Evolutionary conservation across 1,140 invertebrate species (phyloP).

Genomic region (Tetramorium simillimum): DNA sequence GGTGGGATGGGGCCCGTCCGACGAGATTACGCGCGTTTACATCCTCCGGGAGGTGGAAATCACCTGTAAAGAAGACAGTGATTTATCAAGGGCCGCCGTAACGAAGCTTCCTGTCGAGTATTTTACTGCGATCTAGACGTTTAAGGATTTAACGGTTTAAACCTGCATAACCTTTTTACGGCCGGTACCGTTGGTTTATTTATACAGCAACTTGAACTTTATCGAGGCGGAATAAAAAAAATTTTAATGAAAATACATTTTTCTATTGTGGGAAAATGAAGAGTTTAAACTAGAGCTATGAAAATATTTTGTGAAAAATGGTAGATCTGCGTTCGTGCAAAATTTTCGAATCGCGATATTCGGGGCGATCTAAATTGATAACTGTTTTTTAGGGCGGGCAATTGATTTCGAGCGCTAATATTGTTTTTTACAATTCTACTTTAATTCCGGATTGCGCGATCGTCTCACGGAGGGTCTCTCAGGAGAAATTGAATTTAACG

Average conservation of each 20-base stretch:
- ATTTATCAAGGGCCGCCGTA: slow-evolving; percentile 11
- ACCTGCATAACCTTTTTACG: background rate
- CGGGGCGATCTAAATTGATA: background rate
- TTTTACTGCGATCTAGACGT: background rate
- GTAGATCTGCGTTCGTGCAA: background rate
- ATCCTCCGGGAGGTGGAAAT: slow-evolving; percentile 42
- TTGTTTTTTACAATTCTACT: background rate
- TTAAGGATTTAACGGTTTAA: background rate
- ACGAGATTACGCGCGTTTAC: slow-evolving; percentile 58
- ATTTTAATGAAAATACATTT: background rate
- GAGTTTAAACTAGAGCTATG: background rate
- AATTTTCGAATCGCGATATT: background rate
- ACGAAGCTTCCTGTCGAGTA: background rate
- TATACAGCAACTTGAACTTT: background rate
- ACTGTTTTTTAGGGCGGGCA: background rate
- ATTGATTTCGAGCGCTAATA: background rate
- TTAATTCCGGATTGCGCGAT: background rate
- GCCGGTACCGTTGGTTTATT: background rate
- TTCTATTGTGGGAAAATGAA: background rate
- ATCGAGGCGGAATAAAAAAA: background rate
- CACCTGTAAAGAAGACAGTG: slow-evolving; percentile 50
- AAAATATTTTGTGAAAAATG: background rate
- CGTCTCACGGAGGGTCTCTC: background rate
- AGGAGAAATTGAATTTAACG: background rate
- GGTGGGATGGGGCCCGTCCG: slow-evolving; percentile 54